Percentiles rank a stretch among this genome's conserved stretches.
Conservation (phyloP, 2,113 vertebrate species). For the human (Homo sapiens) region GRCh38 chr4:111926001-111926500, state of each 20-base stretch:
- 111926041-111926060: neutral
- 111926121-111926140: neutral
- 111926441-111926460: neutral
- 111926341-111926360: neutral
- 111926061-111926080: neutral
- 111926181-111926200: neutral
- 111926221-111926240: neutral
- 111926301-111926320: neutral
- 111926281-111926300: neutral
- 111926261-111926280: neutral
- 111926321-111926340: neutral
- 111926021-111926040: neutral
- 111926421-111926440: neutral
- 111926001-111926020: neutral
- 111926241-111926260: neutral
- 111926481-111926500: neutral
- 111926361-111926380: neutral
- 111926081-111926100: neutral
- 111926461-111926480: neutral
- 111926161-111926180: neutral
- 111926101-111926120: neutral
- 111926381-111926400: neutral
- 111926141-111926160: neutral
- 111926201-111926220: neutral
- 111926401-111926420: neutral